A percentile compares a stretch with the other conserved stretches of the same genome.
These are phyloP conservation scores for Theonella swinhoei DNA, from an alignment of 37 sponge, comb jelly and placozoan species.

Conservation along the genomic window DNA sequence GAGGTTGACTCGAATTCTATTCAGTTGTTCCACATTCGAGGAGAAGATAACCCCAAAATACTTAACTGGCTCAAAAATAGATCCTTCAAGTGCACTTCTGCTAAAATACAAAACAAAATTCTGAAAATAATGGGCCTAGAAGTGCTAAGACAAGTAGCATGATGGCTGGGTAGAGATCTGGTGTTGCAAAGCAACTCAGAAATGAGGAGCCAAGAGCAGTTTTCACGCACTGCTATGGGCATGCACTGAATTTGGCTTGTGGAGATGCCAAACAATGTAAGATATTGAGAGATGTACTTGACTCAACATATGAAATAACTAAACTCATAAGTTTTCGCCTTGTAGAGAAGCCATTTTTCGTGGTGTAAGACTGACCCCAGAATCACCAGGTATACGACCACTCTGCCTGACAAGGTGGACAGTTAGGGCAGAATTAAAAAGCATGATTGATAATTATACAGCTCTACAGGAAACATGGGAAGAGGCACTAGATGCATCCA, in stretches of 20 bases:
- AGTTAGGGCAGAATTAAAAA: slow-evolving; percentile 41
- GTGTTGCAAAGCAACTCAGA: slow-evolving; percentile 42
- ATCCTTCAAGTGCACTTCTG: not conserved
- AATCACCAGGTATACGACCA: not conserved
- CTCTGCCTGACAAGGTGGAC: slow-evolving; percentile 53
- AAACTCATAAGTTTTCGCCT: slow-evolving; percentile 60
- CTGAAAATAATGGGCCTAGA: not conserved
- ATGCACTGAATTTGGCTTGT: slow-evolving; percentile 54
- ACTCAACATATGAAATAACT: slow-evolving; percentile 26
- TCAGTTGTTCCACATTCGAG: no score
- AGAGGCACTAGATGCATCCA: slow-evolving; percentile 32
- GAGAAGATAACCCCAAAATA: no score
- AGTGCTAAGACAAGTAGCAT: not conserved
- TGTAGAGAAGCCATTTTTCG: slow-evolving; percentile 28
- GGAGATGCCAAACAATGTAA: slow-evolving; percentile 47
- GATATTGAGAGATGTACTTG: slow-evolving; percentile 30
- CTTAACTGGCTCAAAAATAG: not conserved
- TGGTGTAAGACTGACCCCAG: slow-evolving; percentile 18
- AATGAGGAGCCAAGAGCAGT: slow-evolving; percentile 37
- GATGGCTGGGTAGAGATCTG: slow-evolving; percentile 43
- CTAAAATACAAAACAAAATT: slow-evolving; percentile 1
- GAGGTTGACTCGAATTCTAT: no score
- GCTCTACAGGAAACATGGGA: slow-evolving; percentile 1
- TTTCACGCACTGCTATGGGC: slow-evolving; percentile 48
- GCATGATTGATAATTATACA: slow-evolving; percentile 36